A percentile compares a stretch with the other conserved stretches of the same genome.
Evolutionary conservation across 2,797 vertebrate species (phyloP).

Genomic region (Spondyliosoma cantharus): DNA sequence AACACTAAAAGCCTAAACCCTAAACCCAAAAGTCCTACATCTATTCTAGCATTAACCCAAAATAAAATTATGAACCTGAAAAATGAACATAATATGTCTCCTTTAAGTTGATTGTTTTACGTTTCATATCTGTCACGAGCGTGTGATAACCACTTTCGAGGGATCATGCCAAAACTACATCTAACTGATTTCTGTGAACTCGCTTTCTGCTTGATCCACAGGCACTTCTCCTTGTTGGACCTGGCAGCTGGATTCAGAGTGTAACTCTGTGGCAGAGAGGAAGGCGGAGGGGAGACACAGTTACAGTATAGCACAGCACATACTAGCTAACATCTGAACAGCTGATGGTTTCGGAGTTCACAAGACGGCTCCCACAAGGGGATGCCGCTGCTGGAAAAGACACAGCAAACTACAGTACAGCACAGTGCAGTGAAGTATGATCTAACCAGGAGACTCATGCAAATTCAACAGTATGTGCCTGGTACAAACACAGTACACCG

Average conservation of each 20-base stretch:
- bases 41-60: too few relatives aligned
- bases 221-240: slow-evolving; percentile 22
- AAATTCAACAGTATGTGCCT: slow-evolving; percentile 34
- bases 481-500: slow-evolving; percentile 46
- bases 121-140: too few relatives aligned
- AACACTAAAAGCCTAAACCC: too few relatives aligned
- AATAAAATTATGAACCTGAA: too few relatives aligned
- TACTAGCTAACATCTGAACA: slow-evolving; percentile 47
- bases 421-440: slow-evolving; percentile 33
- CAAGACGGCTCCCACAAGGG: slow-evolving; percentile 38
- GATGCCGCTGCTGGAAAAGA: slow-evolving; percentile 38
- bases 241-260: slow-evolving; percentile 28
- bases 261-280: slow-evolving; percentile 7
- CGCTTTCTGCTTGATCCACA: slow-evolving; percentile 15
- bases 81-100: too few relatives aligned
- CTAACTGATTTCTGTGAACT: slow-evolving; percentile 8
- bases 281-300: slow-evolving; percentile 24
- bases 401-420: slow-evolving; percentile 21
- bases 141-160: too few relatives aligned
- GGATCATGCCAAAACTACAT: too few relatives aligned
- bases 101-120: too few relatives aligned
- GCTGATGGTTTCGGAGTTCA: slow-evolving; percentile 53
- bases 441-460: slow-evolving; percentile 42
- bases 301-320: slow-evolving; percentile 40
- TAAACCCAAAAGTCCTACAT: too few relatives aligned